A percentile compares a stretch with the other conserved stretches of the same genome.
Conservation (phyloP, 1,140 invertebrate genomes). For the Probaryconus sp. region DNA sequence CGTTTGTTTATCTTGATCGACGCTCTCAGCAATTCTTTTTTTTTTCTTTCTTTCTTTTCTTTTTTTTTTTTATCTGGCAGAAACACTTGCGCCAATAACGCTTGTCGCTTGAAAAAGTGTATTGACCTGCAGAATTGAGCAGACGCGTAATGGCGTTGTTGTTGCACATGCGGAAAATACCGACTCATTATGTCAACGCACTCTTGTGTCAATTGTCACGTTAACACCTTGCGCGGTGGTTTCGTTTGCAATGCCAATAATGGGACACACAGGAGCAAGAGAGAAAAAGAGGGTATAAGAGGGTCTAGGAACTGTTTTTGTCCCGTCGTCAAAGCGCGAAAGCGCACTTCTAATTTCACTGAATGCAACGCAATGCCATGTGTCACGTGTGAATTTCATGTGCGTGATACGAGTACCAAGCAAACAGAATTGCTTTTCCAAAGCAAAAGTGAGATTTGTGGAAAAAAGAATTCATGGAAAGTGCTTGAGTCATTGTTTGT, state of each 20-base stretch:
- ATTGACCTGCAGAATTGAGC: background rate
- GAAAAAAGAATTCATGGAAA: too few relatives aligned
- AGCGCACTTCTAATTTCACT: background rate
- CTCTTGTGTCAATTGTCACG: constrained; percentile 48
- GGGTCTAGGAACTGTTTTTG: background rate
- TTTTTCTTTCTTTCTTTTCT: background rate
- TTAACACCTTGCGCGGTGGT: constrained; percentile 18
- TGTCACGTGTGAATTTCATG: background rate
- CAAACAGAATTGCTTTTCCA: background rate
- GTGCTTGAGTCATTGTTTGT: too few relatives aligned
- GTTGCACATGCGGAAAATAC: background rate
- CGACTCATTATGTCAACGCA: constrained; percentile 3
- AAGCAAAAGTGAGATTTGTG: too few relatives aligned
- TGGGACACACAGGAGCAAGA: too few relatives aligned
- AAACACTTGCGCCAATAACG: background rate
- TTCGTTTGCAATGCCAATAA: background rate
- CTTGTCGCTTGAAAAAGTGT: background rate
- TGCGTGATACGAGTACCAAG: background rate
- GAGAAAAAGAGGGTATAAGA: background rate
- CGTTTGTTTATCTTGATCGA: too few relatives aligned
- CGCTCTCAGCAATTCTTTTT: background rate
- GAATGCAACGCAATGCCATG: background rate
- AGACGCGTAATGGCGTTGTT: background rate
- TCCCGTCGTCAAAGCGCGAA: background rate
- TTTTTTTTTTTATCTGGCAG: background rate